phyloP scores from a whole-genome alignment of 2,113 vertebrate species.

The Leucosticte australis region DNA sequence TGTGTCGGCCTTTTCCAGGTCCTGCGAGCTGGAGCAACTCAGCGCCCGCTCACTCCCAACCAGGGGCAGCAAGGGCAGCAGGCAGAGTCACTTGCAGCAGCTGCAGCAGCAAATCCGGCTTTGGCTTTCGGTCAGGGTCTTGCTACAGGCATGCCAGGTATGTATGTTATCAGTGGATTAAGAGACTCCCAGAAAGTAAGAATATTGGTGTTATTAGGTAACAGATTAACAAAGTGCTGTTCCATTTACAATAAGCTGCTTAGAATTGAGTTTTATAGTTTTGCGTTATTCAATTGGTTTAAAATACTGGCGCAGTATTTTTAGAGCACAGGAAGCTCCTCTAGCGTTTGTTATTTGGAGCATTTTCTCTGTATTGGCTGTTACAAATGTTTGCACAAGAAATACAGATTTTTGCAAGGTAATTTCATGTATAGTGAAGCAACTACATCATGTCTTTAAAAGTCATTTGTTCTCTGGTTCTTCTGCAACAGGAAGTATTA shows the following conservation, averaged over 20 bases:
- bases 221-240: background rate
- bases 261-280: background rate
- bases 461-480: background rate
- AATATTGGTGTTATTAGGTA: background rate
- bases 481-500: background rate
- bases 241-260: background rate
- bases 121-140: conserved; percentile 90
- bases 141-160: conserved; percentile 93
- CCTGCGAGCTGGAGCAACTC: conserved; percentile 88
- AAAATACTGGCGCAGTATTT: background rate
- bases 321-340: background rate
- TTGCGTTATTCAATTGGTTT: background rate
- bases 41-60: conserved; percentile 92
- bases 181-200: background rate
- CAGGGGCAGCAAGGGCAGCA: conserved; percentile 95
- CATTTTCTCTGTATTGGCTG: background rate
- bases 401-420: background rate
- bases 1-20: conserved; percentile 75
- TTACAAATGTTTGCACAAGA: background rate
- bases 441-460: background rate
- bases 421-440: background rate
- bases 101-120: conserved; percentile 87
- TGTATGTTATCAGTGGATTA: conserved; percentile 13
- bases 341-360: background rate
- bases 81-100: conserved; percentile 89